These are phyloP conservation scores for Drosophila mauritiana DNA, from an alignment of 1,140 invertebrate genomes.

Conservation along the genomic window DNA sequence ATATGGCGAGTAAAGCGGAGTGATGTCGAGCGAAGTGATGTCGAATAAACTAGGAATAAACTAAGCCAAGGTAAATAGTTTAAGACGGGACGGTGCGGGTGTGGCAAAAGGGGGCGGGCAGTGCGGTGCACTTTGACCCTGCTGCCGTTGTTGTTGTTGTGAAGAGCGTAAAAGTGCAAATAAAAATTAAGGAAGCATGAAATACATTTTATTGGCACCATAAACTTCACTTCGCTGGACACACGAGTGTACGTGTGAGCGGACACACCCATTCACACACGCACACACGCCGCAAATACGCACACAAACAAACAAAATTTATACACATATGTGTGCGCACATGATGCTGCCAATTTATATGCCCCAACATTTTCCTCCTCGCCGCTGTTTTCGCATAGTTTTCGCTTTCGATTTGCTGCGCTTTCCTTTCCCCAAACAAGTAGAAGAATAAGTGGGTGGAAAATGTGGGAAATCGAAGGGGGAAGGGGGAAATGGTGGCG, in stretches of 20 bases:
- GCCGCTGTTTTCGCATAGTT: conserved; percentile 63
- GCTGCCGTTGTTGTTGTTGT: conserved; percentile 50
- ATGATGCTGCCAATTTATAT: conserved; percentile 55
- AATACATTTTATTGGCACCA: conserved; percentile 85
- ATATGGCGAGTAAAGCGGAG: conserved; percentile 36
- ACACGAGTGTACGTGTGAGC: conserved; percentile 73
- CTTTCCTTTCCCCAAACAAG: conserved; percentile 50
- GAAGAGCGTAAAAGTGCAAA: conserved; percentile 81
- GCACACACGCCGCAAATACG: conserved; percentile 25
- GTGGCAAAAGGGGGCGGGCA: neutral
- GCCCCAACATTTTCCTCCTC: conserved; percentile 19
- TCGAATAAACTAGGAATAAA: conserved; percentile 35
- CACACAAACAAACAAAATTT: conserved; percentile 15
- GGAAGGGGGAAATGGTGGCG: neutral
- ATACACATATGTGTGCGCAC: conserved; percentile 9
- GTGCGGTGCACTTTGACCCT: conserved; percentile 43
- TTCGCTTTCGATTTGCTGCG: conserved; percentile 81
- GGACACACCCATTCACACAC: conserved; percentile 43
- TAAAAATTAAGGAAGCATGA: conserved; percentile 85
- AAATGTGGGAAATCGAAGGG: neutral
- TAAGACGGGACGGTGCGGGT: conserved; percentile 27
- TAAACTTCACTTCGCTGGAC: conserved; percentile 85
- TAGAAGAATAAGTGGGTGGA: conserved; percentile 7
- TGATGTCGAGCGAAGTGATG: conserved; percentile 12
- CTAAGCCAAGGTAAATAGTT: conserved; percentile 68